Conservation (phyloP, 2,797 vertebrate genomes). For the Astyanax mexicanus region DNA sequence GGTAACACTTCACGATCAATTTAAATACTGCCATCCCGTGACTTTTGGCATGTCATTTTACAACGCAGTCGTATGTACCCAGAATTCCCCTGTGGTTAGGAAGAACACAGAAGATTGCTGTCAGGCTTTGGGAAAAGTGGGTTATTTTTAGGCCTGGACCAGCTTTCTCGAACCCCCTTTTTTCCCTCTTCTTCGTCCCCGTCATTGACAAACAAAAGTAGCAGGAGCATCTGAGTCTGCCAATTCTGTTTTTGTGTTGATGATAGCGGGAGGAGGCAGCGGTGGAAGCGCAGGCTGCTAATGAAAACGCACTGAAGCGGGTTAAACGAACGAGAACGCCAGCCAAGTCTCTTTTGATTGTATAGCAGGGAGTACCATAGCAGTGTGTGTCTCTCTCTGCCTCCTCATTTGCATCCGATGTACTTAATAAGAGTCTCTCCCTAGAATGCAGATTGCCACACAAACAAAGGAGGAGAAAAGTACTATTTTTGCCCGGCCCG, state of each 20-base stretch:
- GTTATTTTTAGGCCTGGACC: constrained; percentile 11
- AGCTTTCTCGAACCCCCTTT: not conserved
- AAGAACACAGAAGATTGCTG: not conserved
- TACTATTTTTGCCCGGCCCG: constrained; percentile 49
- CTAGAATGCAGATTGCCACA: constrained; percentile 63
- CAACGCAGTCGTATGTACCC: not conserved
- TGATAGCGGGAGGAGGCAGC: constrained; percentile 31
- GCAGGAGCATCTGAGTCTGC: constrained; percentile 35
- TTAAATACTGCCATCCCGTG: too few species aligned
- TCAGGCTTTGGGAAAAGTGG: not conserved
- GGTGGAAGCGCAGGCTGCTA: constrained; percentile 56
- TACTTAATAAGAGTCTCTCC: constrained; percentile 67
- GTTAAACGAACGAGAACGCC: constrained; percentile 63
- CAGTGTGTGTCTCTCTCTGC: constrained; percentile 56
- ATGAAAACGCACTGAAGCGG: constrained; percentile 68
- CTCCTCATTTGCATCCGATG: constrained; percentile 69
- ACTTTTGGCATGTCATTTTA: too few species aligned
- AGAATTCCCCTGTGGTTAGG: not conserved
- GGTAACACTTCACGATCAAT: too few species aligned
- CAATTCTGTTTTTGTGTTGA: constrained; percentile 45
- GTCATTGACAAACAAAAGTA: constrained; percentile 42
- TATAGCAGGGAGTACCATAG: constrained; percentile 53
- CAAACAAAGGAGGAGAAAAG: constrained; percentile 59
- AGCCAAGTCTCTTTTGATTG: constrained; percentile 63
- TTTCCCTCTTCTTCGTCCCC: not conserved